Evolutionary conservation across 2,888 invertebrate species (phyloP).

Genomic region (Chrysolina oricalcia): DNA sequence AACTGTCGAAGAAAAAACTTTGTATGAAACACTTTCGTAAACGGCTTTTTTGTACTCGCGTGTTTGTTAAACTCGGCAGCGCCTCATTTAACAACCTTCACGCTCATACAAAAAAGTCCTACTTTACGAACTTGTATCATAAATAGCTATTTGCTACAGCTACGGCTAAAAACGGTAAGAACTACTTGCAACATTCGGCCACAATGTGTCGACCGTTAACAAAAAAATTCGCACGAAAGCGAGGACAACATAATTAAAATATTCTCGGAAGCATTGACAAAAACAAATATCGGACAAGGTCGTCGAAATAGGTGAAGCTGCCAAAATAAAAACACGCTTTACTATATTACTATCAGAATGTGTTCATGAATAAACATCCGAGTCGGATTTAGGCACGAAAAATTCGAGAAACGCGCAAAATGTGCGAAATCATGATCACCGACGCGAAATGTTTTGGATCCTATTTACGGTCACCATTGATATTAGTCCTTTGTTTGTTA

Average conservation of each 20-base stretch:
- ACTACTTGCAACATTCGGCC: neutral
- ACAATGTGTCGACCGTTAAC: neutral
- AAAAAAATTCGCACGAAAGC: neutral
- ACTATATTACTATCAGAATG: conserved; percentile 1
- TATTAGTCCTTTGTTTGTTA: too few relatives aligned
- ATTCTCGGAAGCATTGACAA: neutral
- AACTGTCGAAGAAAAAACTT: too few relatives aligned
- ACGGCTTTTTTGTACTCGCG: too few relatives aligned
- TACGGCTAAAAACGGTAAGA: neutral
- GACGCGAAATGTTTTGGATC: neutral
- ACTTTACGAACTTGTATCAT: too few relatives aligned
- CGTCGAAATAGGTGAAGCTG: neutral
- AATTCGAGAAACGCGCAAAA: conserved; percentile 1
- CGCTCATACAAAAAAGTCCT: too few relatives aligned
- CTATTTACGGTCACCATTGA: too few relatives aligned
- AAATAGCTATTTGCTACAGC: neutral
- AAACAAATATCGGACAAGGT: neutral
- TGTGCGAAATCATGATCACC: neutral
- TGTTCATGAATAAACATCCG: neutral
- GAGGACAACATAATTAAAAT: conserved; percentile 1
- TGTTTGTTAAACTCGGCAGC: too few relatives aligned
- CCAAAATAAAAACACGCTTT: conserved; percentile 6
- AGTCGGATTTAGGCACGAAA: neutral
- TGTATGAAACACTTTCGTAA: too few relatives aligned
- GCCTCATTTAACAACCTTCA: too few relatives aligned